These are phyloP conservation scores for Antedon mediterranea DNA, from an alignment of 53 echinoderm and acorn worm genomes.

Conservation along the genomic window DNA sequence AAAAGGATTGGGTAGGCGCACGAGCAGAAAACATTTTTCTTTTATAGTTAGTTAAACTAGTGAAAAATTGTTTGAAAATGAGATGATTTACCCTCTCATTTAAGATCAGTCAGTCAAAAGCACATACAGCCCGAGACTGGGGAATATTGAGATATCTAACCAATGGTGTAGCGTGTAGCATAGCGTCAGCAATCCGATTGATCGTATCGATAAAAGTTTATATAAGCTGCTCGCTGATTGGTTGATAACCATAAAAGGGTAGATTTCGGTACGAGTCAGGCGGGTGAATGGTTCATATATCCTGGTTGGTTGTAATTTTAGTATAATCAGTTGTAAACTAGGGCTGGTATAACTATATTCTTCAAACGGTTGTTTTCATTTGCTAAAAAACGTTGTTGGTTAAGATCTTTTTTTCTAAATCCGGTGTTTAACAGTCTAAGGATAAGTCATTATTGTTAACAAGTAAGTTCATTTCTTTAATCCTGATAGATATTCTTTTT, in stretches of 20 bases:
- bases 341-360: background rate
- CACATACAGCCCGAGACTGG: background rate
- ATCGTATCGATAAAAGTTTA: background rate
- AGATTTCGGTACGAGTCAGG: background rate
- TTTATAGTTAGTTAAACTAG: background rate
- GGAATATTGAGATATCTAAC: background rate
- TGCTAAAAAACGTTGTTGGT: background rate
- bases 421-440: background rate
- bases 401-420: background rate
- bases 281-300: background rate
- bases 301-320: background rate
- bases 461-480: background rate
- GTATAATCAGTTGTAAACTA: background rate
- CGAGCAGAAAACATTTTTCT: background rate
- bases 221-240: background rate
- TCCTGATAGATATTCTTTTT: too few relatives aligned
- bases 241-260: background rate
- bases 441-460: background rate
- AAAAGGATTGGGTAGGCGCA: background rate
- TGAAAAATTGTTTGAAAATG: background rate
- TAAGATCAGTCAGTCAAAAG: background rate
- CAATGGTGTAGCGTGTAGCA: background rate
- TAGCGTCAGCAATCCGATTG: background rate
- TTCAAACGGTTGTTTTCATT: background rate
- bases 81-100: background rate